Evolutionary conservation across 1,140 invertebrate species (phyloP).

Genomic region (Bombus difficillimus): DNA sequence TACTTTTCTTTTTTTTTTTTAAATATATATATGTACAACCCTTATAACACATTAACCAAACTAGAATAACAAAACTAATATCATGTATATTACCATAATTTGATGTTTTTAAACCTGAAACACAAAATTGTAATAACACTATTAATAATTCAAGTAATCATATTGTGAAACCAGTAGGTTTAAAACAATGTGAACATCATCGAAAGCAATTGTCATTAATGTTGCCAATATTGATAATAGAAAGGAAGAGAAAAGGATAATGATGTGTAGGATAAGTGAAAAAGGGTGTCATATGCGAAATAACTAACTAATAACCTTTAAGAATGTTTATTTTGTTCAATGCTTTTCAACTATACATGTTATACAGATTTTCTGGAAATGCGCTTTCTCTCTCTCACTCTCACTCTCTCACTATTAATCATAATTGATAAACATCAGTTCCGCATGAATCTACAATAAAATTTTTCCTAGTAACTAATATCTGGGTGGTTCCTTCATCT

Average conservation of each 20-base stretch:
- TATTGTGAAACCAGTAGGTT: constrained; percentile 33
- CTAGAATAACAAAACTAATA: constrained; percentile 76
- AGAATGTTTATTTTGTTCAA: constrained; percentile 76
- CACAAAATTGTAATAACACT: constrained; percentile 80
- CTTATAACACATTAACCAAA: constrained; percentile 62
- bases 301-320: constrained; percentile 79
- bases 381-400: constrained; percentile 76
- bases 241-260: constrained; percentile 63
- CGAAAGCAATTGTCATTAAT: constrained; percentile 49
- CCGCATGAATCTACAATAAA: constrained; percentile 65
- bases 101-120: constrained; percentile 82
- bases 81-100: constrained; percentile 81
- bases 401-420: constrained; percentile 73
- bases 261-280: constrained; percentile 64
- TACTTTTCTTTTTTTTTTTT: constrained; percentile 5
- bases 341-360: constrained; percentile 78
- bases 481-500: constrained; percentile 30
- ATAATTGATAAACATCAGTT: constrained; percentile 62
- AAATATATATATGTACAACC: constrained; percentile 12
- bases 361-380: constrained; percentile 74
- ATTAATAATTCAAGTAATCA: constrained; percentile 73
- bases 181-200: constrained; percentile 44
- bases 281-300: constrained; percentile 72
- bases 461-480: constrained; percentile 48
- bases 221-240: constrained; percentile 54